Conservation (phyloP, 2,113 vertebrate species). For the Cyanistes caeruleus region DNA sequence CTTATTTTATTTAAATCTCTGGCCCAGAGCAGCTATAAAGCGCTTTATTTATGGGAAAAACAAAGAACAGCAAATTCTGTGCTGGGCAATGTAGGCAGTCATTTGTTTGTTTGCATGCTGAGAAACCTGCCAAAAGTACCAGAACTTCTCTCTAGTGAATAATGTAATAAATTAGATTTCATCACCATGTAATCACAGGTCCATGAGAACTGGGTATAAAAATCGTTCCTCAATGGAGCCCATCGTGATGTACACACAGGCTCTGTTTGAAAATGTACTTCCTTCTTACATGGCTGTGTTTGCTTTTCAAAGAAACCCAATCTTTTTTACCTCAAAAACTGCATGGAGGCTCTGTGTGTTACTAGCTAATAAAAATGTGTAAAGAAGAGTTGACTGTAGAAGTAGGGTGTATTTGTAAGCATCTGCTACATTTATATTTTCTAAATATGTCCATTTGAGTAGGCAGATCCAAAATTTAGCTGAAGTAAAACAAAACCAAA, state of each 20-base stretch:
- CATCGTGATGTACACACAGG: background rate
- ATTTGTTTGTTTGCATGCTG: conserved; percentile 53
- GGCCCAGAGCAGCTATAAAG: conserved; percentile 13
- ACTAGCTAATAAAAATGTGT: conserved; percentile 25
- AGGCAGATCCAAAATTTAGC: background rate
- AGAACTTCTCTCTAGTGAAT: conserved; percentile 36
- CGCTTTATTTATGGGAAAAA: background rate
- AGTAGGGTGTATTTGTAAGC: background rate
- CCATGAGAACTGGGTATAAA: background rate
- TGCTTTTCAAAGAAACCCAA: background rate
- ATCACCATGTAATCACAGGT: conserved; percentile 3
- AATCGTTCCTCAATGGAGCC: background rate
- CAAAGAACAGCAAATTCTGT: conserved; percentile 12
- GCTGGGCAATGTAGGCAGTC: background rate
- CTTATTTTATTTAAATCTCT: conserved; percentile 1
- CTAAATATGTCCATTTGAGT: background rate
- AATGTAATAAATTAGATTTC: conserved; percentile 60
- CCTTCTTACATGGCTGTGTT: background rate
- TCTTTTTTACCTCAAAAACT: background rate
- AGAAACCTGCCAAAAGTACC: conserved; percentile 40
- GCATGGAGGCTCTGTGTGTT: background rate
- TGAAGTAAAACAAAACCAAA: background rate
- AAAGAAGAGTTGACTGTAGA: background rate
- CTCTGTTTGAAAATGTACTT: background rate
- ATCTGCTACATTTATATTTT: background rate